Evolutionary conservation across 1,140 invertebrate species (phyloP).

Genomic region (Bombus cullumanus): DNA sequence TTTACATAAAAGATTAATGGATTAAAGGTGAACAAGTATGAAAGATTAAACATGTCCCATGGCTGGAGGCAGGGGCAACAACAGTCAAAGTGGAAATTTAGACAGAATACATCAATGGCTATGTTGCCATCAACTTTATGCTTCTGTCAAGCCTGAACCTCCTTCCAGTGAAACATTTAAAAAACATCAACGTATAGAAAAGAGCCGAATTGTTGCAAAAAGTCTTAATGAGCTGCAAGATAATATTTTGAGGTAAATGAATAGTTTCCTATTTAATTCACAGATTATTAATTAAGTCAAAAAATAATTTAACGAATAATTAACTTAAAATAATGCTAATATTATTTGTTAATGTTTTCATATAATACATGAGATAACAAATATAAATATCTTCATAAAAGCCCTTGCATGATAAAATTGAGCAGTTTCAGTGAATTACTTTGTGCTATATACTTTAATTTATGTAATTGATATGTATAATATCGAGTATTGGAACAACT

Average conservation of each 20-base stretch:
- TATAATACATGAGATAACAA: conserved; percentile 1
- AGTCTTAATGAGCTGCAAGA: conserved; percentile 71
- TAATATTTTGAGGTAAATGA: conserved; percentile 76
- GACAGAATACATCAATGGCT: conserved; percentile 70
- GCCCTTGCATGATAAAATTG: conserved; percentile 16
- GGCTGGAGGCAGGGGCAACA: conserved; percentile 78
- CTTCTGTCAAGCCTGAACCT: conserved; percentile 58
- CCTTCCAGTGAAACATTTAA: conserved; percentile 70
- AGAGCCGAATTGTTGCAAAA: conserved; percentile 65
- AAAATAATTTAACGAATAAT: neutral
- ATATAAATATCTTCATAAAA: conserved; percentile 11
- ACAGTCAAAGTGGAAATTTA: conserved; percentile 77
- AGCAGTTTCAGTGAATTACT: neutral
- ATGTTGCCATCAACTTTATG: conserved; percentile 64
- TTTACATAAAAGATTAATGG: neutral
- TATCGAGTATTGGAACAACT: conserved; percentile 5
- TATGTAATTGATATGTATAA: conserved; percentile 29
- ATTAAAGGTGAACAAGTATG: conserved; percentile 76
- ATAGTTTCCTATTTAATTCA: neutral
- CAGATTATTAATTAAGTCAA: neutral
- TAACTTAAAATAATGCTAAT: neutral
- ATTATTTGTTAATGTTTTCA: neutral
- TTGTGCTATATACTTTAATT: conserved; percentile 9
- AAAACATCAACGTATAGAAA: conserved; percentile 66
- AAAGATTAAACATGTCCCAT: conserved; percentile 79